Conservation (phyloP, 2,888 invertebrate species). For the Graphium colonna region DNA sequence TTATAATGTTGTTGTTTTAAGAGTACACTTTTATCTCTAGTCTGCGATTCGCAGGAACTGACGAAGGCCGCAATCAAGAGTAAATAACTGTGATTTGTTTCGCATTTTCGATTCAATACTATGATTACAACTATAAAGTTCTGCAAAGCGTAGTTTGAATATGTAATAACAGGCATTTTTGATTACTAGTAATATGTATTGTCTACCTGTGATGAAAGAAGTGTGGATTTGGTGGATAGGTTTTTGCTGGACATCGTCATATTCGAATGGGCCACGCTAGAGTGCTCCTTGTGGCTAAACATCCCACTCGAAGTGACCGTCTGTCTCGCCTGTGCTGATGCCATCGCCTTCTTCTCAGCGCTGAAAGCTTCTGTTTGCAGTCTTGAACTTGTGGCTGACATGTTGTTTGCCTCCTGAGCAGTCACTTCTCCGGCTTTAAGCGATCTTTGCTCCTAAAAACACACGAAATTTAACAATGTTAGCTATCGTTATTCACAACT, state of each 20-base stretch:
- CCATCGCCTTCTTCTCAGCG: constrained; percentile 88
- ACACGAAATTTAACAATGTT: constrained; percentile 24
- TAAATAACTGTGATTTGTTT: constrained; percentile 6
- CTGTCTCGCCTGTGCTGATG: constrained; percentile 88
- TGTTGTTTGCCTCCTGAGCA: constrained; percentile 92
- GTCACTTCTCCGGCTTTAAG: constrained; percentile 91
- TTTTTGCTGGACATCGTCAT: constrained; percentile 89
- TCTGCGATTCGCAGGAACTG: neutral
- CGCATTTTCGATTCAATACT: constrained; percentile 1
- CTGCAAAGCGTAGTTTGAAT: neutral
- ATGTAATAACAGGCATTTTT: too few relatives aligned
- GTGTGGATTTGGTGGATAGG: constrained; percentile 82
- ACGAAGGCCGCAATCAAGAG: constrained; percentile 6
- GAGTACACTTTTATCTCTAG: constrained; percentile 9
- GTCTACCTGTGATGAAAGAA: constrained; percentile 76
- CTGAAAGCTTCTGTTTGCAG: constrained; percentile 92
- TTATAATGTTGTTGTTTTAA: constrained; percentile 5
- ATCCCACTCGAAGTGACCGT: constrained; percentile 89
- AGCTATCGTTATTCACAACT: constrained; percentile 10
- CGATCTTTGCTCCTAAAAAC: constrained; percentile 89
- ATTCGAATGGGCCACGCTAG: constrained; percentile 89
- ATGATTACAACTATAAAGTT: neutral
- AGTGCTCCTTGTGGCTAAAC: constrained; percentile 85
- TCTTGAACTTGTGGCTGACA: constrained; percentile 91
- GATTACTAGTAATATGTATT: neutral